A percentile compares a stretch with the other conserved stretches of the same genome.
phyloP scores from a whole-genome alignment of 2,797 vertebrate species.

The Lophotriccus pileatus region DNA sequence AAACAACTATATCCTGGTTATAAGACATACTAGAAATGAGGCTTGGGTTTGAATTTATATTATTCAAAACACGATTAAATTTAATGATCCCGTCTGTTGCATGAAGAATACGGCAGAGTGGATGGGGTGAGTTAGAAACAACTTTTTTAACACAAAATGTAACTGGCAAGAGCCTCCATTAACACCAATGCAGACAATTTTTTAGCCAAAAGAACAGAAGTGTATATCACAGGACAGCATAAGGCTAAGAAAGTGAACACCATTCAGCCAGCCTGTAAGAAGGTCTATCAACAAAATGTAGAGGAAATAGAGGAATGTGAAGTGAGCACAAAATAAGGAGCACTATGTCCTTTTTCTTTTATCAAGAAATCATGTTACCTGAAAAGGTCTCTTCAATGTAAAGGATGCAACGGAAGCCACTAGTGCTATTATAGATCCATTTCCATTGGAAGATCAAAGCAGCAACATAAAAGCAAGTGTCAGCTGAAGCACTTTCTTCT shows the following conservation, averaged over 20 bases:
- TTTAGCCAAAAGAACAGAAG: background rate
- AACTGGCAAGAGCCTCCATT: background rate
- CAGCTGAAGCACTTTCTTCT: background rate
- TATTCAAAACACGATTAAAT: background rate
- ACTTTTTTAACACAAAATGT: background rate
- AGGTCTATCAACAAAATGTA: background rate
- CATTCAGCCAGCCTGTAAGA: background rate
- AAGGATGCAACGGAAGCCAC: background rate
- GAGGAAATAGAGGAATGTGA: background rate
- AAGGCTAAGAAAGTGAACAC: background rate
- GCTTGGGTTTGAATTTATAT: background rate
- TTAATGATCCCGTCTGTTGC: background rate
- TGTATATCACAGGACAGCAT: background rate
- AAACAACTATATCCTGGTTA: background rate
- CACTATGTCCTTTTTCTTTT: background rate
- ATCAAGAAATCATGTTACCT: background rate
- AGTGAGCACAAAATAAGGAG: background rate
- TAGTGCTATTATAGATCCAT: background rate
- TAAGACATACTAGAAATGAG: background rate
- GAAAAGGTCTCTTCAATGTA: background rate
- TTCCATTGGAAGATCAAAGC: conserved; percentile 28
- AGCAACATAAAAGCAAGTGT: background rate
- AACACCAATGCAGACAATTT: background rate
- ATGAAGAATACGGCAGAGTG: background rate
- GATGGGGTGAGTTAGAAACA: background rate